Evolutionary conservation across 2,113 vertebrate genomes (phyloP), one percentile per base, ranked within the genome.

Genomic region (Alethe castanea): DNA sequence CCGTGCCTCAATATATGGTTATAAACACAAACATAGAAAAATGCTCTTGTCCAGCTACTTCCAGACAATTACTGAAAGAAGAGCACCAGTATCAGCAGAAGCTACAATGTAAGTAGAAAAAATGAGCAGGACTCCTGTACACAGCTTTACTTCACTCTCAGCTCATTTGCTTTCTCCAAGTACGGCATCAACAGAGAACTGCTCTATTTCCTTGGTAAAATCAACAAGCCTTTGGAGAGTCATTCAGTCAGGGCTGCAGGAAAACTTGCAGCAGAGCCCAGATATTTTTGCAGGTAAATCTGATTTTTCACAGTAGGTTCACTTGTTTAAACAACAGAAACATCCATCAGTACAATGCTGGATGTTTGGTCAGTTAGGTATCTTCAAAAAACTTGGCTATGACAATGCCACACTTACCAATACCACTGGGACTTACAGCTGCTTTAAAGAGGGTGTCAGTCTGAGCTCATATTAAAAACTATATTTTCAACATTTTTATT

Each of bases 161-260:
- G 45, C 10, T 56, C n/a, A 9, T 65, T 90, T 78, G 20, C 42
- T 50, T 56, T 64, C 36, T 35, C 18, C 14, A 36, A 72, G 20
- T 26, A 22, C 0, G 33, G 14, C 36, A 57, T 17, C 62, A 70
- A 11, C 20, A 79, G 11, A 44, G n/a, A 69, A 44, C 14, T 16
- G 47, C 28, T 80, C 45, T 45, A 11, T 48, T 25, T 25, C 36
- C 36, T 52, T 48, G 64, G 25, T 25, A 70, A 91, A 86, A 29
- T 24, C 69, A 74, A 19, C 12, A 33, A 1, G 2, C 1, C 1
- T 11, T 4, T 3, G 6, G 18, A 52, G 18, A 60, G 16, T 19
- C 76, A 40, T 18, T 80, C 61, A 19, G 0, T 14, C 47, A 48
- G 44, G 36, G 20, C 82, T 65, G 26, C 47, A 69, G 62, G n/a